Evolutionary conservation across 1,140 invertebrate species (phyloP), one percentile per base, ranked within the genome.

Genomic region (Oryctes rhinoceros): DNA sequence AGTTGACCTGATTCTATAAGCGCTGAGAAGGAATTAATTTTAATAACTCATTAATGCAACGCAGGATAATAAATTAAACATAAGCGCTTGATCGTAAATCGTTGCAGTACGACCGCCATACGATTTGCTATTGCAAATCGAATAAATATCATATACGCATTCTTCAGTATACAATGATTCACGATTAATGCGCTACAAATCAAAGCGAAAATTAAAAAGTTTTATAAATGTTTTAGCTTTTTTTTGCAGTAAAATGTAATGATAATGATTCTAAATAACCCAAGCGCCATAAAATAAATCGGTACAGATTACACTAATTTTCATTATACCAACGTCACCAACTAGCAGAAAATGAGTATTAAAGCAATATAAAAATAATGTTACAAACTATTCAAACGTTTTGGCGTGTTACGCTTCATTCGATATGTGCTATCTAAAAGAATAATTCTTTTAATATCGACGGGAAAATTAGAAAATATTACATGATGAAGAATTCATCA

Each of bases 1-100:
- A 24, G 35, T 71, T 71, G 65, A 71, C 65, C 65, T 71, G 65
- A 71, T 71, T 71, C 20, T 15, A 71, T 24, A 2, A 30, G 65
- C 65, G 65, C 20, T 37, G 65, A 71, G 24, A 71, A 71, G 65
- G 65, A 71, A 71, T 71, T 71, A 71, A 71, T 71, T 71, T 71
- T 71, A 71, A 71, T 71, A 71, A 71, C 65, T 24, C 65, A 71
- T 71, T 71, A 71, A 71, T 37, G 24, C 24, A 59, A 71, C 65
- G 65, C 20, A 30, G 35, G 65, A 24, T 71, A 71, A 71, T 71
- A 71, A 71, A 71, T 71, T 71, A 71, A 71, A 71, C 65, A 71
- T 71, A 71, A 71, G 65, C 65, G 65, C 65, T 71, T 71, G 24
- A 24, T 71, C 65, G 65, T 71, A 71, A 71, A 71, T 71, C 65